Evolutionary conservation across 2,888 invertebrate genomes (phyloP).

Genomic region (Agrotis segetum): DNA sequence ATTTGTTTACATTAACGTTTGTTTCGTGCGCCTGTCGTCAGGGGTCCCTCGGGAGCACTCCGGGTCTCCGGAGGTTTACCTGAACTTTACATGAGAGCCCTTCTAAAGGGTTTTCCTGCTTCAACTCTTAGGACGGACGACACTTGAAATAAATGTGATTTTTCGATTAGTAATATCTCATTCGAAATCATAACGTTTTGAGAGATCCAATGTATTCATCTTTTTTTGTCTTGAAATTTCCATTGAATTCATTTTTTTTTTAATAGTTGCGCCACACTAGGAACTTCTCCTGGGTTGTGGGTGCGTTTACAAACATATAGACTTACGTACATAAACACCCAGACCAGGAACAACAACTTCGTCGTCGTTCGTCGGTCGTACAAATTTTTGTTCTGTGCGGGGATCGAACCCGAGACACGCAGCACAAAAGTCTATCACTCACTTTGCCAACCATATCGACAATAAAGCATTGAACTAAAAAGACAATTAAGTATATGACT

Average conservation of each 20-base stretch:
- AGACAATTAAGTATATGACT: background rate
- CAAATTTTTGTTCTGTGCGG: no score
- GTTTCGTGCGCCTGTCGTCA: background rate
- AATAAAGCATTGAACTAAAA: background rate
- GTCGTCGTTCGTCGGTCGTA: no score
- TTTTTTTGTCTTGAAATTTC: no score
- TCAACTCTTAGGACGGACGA: conserved; percentile 6
- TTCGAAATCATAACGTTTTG: background rate
- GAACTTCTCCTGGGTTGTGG: no score
- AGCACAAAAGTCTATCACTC: no score
- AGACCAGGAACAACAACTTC: no score
- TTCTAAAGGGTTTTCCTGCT: conserved; percentile 34
- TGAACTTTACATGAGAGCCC: conserved; percentile 33
- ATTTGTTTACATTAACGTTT: conserved; percentile 20
- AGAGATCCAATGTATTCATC: background rate
- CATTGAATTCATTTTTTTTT: no score
- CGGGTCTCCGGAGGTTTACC: conserved; percentile 6
- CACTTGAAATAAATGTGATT: conserved; percentile 37
- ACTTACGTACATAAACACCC: no score
- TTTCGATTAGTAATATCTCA: conserved; percentile 27
- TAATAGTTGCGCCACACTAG: no score
- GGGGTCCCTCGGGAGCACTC: background rate
- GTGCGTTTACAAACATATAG: no score
- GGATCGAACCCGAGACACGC: no score
- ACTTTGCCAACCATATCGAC: no score